Percentiles rank a stretch among this genome's conserved stretches.
Evolutionary conservation across 2,113 vertebrate genomes (phyloP).

Genomic region (Apaloderma vittatum): DNA sequence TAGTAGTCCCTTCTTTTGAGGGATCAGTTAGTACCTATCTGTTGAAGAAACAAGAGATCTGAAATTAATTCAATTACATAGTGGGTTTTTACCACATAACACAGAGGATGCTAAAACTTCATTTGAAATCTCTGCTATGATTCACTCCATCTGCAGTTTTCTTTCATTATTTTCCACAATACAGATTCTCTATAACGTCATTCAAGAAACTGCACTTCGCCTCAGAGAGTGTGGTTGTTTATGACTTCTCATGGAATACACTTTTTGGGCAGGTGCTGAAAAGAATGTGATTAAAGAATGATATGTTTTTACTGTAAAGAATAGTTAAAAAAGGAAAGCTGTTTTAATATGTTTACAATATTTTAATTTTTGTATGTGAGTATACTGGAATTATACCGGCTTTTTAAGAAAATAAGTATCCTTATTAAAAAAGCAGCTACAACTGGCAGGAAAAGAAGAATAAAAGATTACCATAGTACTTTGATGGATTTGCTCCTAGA

Average conservation of each 20-base stretch:
- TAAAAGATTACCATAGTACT: background rate
- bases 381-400: background rate
- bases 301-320: background rate
- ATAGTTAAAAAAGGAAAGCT: background rate
- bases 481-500: background rate
- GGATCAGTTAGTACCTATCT: rapidly evolving
- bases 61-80: background rate
- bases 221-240: background rate
- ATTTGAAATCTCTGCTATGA: background rate
- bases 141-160: background rate
- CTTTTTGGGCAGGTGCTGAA: background rate
- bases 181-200: background rate
- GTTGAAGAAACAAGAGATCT: background rate
- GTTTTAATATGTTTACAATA: background rate
- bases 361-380: background rate
- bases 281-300: background rate
- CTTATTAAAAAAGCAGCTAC: background rate
- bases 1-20: background rate
- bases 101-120: background rate
- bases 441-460: background rate
- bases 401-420: background rate
- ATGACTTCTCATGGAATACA: background rate
- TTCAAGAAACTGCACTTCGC: background rate
- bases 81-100: background rate
- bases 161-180: background rate